phyloP scores from a whole-genome alignment of 1,140 invertebrate species.

The Andricus grossulariae region DNA sequence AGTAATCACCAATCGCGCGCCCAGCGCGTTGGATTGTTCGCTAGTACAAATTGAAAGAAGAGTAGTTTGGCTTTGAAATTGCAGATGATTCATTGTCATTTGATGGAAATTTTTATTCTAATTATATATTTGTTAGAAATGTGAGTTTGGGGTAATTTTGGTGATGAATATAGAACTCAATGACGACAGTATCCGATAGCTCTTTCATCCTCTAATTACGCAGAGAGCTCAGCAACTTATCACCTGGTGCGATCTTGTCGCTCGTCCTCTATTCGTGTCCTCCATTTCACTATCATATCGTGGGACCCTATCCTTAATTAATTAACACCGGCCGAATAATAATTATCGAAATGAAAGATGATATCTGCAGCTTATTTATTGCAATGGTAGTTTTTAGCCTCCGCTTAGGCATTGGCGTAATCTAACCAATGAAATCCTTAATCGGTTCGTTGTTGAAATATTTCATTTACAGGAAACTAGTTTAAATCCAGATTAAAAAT shows the following conservation, averaged over 20 bases:
- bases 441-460: conserved; percentile 70
- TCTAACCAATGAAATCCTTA: conserved; percentile 57
- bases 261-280: conserved; percentile 46
- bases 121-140: neutral
- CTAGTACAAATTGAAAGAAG: too few species aligned
- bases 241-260: conserved; percentile 60
- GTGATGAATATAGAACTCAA: conserved; percentile 21
- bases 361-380: conserved; percentile 69
- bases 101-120: neutral
- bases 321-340: conserved; percentile 68
- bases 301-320: conserved; percentile 58
- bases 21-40: too few species aligned
- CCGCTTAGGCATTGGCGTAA: conserved; percentile 56
- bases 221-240: conserved; percentile 67
- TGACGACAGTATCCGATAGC: conserved; percentile 68
- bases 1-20: too few species aligned
- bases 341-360: conserved; percentile 73
- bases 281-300: conserved; percentile 46
- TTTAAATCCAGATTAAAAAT: too few species aligned
- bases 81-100: neutral
- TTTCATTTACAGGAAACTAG: too few species aligned
- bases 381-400: conserved; percentile 55
- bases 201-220: conserved; percentile 72
- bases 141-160: neutral
- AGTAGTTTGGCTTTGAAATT: too few species aligned